These are phyloP conservation scores for Carapus acus DNA, from an alignment of 2,797 vertebrate genomes.

Conservation along the genomic window DNA sequence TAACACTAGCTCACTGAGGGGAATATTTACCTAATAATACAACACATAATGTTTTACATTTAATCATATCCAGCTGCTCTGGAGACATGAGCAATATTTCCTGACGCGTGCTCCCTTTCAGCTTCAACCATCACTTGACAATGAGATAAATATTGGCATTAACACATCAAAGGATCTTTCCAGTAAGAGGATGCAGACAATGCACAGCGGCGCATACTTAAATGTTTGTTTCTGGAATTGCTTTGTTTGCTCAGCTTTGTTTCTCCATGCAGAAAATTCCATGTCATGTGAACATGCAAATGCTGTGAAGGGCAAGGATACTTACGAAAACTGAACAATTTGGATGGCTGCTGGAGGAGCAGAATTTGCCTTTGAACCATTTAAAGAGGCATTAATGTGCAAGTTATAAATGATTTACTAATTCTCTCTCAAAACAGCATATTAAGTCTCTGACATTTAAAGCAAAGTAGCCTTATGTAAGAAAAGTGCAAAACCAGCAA, in stretches of 20 bases:
- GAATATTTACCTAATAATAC: constrained; percentile 2
- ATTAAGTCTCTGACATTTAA: constrained; percentile 68
- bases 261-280: constrained; percentile 84
- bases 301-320: constrained; percentile 75
- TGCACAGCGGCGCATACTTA: constrained; percentile 80
- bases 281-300: constrained; percentile 88
- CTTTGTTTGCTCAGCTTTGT: constrained; percentile 69
- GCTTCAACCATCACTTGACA: constrained; percentile 76
- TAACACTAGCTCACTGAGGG: too few relatives aligned
- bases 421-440: constrained; percentile 70
- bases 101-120: constrained; percentile 36
- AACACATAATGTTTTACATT: constrained; percentile 18
- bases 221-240: constrained; percentile 73
- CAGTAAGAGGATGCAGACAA: constrained; percentile 67
- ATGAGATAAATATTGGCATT: constrained; percentile 75
- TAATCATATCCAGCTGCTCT: constrained; percentile 24
- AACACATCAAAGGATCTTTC: constrained; percentile 88
- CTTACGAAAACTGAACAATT: constrained; percentile 79
- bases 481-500: constrained; percentile 35
- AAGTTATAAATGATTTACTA: constrained; percentile 84
- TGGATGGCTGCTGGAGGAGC: constrained; percentile 69
- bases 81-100: constrained; percentile 39
- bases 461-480: constrained; percentile 27
- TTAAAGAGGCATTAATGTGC: constrained; percentile 78
- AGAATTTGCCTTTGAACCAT: constrained; percentile 81